Conservation (phyloP, 2,888 invertebrate genomes). For the Mystacides longicornis region DNA sequence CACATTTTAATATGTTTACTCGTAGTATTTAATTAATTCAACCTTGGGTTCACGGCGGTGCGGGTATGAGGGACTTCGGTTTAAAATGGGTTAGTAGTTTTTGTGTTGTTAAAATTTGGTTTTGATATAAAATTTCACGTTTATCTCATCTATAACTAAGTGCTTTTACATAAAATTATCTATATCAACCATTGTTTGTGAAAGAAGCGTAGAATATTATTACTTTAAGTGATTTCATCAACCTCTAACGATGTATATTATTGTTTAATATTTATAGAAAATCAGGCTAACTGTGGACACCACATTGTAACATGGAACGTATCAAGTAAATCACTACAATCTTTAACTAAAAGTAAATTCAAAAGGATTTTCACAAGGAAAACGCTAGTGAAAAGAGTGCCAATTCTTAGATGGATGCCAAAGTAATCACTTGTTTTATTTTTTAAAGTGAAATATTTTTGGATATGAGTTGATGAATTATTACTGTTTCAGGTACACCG, state of each 20-base stretch:
- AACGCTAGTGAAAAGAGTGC: constrained; percentile 64
- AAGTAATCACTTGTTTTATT: constrained; percentile 32
- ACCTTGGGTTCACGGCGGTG: not conserved
- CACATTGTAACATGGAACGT: not conserved
- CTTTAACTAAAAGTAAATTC: constrained; percentile 34
- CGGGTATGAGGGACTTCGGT: not conserved
- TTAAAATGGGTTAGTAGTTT: not conserved
- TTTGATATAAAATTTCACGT: not conserved
- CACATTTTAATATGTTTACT: not conserved
- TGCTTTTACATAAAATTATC: not conserved
- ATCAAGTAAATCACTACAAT: not conserved
- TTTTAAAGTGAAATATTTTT: not conserved
- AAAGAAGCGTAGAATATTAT: too few relatives aligned
- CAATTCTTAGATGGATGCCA: constrained; percentile 71
- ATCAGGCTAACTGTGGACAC: not conserved
- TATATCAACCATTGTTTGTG: too few relatives aligned
- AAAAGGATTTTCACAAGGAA: constrained; percentile 56
- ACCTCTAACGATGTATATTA: too few relatives aligned
- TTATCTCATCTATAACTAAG: not conserved
- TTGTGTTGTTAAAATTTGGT: not conserved
- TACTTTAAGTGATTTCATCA: too few relatives aligned
- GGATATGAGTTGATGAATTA: too few relatives aligned
- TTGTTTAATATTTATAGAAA: too few relatives aligned
- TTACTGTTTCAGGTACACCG: constrained; percentile 48
- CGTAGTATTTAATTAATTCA: not conserved